Evolutionary conservation across 2,888 invertebrate genomes (phyloP), one percentile per base, ranked within the genome.

Genomic region (Euplexia lucipara): DNA sequence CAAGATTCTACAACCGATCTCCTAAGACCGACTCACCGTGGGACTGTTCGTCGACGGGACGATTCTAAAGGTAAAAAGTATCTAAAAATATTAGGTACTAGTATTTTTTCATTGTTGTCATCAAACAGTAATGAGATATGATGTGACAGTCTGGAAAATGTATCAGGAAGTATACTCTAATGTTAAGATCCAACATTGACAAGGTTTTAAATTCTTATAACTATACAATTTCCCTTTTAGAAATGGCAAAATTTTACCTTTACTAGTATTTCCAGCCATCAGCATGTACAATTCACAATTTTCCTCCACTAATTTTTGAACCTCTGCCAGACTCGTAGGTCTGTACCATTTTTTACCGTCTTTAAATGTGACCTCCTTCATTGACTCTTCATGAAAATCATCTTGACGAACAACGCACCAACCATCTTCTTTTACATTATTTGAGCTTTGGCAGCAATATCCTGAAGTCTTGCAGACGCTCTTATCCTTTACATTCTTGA

Each of bases 261-360:
- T 96, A 8, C 96, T 96, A 6, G 97, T 97, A 84, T 97, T 97
- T 42, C 97, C 97, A 42, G 96, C 96, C 3, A 97, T 96, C 6
- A 97, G 84, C 87, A 96, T 95, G 72, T 96, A 97, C 20, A 89
- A 90, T 14, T 88, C 78, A 86, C 83, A 47, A 77, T 87, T 63
- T 83, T 86, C 75, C 2, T 71, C 4, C 1, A 90, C 54, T 37
- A 96, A 82, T 16, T 88, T 81, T 74, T 96, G 93, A 49, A 96
- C 88, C 64, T 96, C 92, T 3, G 85, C 81, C 0, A 96, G 66
- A 0, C 83, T 83, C 22, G 88, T 84, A 0, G 96, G 95, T 86
- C 94, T 96, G 74, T 93, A 94, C 95, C 96, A 97, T 42, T 85
- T 75, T 32, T 90, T 85, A 2, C 90, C 83, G 73, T 92, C 92